A percentile compares a stretch with the other conserved stretches of the same genome.
Evolutionary conservation across 2,113 vertebrate genomes (phyloP).

Genomic region (Dermatemys mawii): DNA sequence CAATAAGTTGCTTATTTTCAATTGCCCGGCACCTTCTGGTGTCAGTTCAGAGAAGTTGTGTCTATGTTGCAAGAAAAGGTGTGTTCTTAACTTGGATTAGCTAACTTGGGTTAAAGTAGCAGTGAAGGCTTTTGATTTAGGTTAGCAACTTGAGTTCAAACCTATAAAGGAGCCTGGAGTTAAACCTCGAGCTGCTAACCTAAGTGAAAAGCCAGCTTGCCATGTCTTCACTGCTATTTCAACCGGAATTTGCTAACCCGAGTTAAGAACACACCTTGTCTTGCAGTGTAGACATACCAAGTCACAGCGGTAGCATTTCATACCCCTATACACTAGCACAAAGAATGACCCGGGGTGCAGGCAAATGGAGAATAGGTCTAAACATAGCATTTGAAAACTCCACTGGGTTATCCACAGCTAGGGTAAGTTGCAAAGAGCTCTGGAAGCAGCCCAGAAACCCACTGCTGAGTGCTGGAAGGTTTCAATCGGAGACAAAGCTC

Average conservation of each 20-base stretch:
- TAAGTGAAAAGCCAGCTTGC: neutral
- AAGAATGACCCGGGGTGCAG: neutral
- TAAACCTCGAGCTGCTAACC: neutral
- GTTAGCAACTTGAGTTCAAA: neutral
- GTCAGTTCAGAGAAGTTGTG: accelerated
- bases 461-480: neutral
- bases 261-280: neutral
- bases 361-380: too few species aligned
- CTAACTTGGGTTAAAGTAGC: too few species aligned
- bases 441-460: neutral
- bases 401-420: neutral
- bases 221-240: neutral
- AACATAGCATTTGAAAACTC: neutral
- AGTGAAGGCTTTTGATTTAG: neutral
- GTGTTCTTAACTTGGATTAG: neutral
- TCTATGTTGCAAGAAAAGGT: too few species aligned
- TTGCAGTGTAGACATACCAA: neutral
- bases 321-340: neutral
- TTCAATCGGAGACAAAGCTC: neutral
- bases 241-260: neutral
- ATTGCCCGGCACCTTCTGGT: too few species aligned
- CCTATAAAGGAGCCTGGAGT: neutral
- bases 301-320: neutral
- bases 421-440: neutral
- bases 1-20: neutral